Evolutionary conservation across 1,140 invertebrate genomes (phyloP).

Genomic region (Apis dorsata): DNA sequence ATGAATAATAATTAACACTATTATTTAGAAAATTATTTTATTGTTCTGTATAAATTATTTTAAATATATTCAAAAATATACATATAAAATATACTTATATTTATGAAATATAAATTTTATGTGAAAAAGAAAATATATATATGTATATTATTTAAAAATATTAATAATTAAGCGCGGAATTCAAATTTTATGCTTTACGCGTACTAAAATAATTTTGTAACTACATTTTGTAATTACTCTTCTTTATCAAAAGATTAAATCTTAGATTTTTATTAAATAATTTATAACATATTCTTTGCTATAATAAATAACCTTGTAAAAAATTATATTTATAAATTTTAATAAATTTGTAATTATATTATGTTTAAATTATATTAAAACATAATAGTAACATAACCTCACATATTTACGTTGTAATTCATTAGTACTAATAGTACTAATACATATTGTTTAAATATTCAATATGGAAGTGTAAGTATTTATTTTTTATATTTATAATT

Average conservation of each 20-base stretch:
- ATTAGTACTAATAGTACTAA: neutral
- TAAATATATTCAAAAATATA: neutral
- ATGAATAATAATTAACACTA: neutral
- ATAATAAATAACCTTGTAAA: neutral
- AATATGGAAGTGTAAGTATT: slow-evolving; percentile 63
- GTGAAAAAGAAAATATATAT: neutral
- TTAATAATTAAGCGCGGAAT: slow-evolving; percentile 10
- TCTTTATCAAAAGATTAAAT: neutral
- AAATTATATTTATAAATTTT: neutral
- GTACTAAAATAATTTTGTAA: too few species aligned
- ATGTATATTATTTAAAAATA: neutral
- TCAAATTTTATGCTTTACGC: neutral
- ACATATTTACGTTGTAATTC: neutral
- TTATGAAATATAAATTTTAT: too few species aligned
- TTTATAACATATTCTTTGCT: neutral
- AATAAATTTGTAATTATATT: neutral
- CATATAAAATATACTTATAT: too few species aligned
- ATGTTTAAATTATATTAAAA: neutral
- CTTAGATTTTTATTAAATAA: neutral
- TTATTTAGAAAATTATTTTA: neutral
- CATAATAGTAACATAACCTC: slow-evolving; percentile 16
- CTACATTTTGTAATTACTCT: neutral
- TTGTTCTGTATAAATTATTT: neutral
- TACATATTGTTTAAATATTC: neutral
- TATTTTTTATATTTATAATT: neutral